Evolutionary conservation across 2,113 vertebrate genomes (phyloP).

Genomic region (Lanius ludovicianus): DNA sequence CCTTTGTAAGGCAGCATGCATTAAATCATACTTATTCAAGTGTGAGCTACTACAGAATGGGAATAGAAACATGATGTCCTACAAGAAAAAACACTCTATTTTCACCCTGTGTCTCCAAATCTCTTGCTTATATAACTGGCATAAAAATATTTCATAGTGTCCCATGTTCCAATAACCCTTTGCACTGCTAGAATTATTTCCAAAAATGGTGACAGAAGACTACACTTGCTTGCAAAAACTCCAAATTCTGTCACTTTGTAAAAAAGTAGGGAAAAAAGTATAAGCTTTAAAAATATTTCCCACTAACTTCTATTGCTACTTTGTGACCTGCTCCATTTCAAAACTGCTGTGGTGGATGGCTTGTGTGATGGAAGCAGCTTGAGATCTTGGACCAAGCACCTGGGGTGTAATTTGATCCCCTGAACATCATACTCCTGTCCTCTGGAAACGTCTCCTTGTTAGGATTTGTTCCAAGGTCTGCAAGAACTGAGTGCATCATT

Average conservation of each 20-base stretch:
- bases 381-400: neutral
- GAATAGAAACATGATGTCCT: neutral
- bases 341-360: accelerated
- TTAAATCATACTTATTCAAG: neutral
- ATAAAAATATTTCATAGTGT: neutral
- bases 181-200: neutral
- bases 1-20: neutral
- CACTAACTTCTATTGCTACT: neutral
- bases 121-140: neutral
- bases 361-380: neutral
- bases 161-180: neutral
- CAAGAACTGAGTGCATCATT: neutral
- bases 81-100: neutral
- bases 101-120: neutral
- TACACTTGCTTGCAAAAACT: neutral
- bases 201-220: neutral
- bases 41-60: neutral
- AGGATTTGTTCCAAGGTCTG: neutral
- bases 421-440: neutral
- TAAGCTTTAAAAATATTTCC: neutral
- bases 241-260: neutral
- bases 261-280: neutral
- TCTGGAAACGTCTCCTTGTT: neutral
- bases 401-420: neutral
- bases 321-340: neutral